These are phyloP conservation scores for Philonicus albiceps DNA, from an alignment of 2,888 invertebrate species.

Conservation along the genomic window DNA sequence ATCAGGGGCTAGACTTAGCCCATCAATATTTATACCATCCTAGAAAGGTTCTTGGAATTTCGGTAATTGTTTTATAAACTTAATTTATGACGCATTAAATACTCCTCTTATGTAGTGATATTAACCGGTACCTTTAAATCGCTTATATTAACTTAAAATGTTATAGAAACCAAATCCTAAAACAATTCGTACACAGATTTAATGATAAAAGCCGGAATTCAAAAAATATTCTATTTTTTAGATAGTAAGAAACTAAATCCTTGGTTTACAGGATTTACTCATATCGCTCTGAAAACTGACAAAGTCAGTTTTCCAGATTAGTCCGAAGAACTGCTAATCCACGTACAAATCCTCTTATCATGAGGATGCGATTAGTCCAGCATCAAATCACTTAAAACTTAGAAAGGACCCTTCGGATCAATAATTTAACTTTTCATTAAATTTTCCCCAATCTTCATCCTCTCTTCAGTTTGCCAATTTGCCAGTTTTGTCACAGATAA, in stretches of 20 bases:
- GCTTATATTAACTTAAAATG: too few relatives aligned
- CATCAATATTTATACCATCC: too few relatives aligned
- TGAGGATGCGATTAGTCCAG: neutral
- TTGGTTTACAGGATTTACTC: neutral
- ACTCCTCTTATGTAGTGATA: too few relatives aligned
- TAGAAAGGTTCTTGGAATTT: too few relatives aligned
- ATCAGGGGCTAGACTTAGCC: too few relatives aligned
- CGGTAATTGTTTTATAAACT: too few relatives aligned
- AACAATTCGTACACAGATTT: neutral
- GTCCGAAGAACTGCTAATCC: neutral
- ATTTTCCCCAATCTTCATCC: neutral
- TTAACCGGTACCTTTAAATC: too few relatives aligned
- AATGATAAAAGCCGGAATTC: neutral
- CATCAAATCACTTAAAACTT: neutral
- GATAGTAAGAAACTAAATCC: neutral
- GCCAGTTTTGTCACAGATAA: neutral
- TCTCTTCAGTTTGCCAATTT: neutral
- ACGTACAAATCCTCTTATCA: neutral
- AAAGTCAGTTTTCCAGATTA: neutral
- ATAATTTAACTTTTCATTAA: neutral
- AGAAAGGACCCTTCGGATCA: neutral
- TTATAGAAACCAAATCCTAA: too few relatives aligned
- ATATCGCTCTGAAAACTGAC: neutral
- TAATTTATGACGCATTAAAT: too few relatives aligned
- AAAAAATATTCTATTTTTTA: neutral